Evolutionary conservation across 2,888 invertebrate genomes (phyloP).

Genomic region (Venustoraphidia nigricollis): DNA sequence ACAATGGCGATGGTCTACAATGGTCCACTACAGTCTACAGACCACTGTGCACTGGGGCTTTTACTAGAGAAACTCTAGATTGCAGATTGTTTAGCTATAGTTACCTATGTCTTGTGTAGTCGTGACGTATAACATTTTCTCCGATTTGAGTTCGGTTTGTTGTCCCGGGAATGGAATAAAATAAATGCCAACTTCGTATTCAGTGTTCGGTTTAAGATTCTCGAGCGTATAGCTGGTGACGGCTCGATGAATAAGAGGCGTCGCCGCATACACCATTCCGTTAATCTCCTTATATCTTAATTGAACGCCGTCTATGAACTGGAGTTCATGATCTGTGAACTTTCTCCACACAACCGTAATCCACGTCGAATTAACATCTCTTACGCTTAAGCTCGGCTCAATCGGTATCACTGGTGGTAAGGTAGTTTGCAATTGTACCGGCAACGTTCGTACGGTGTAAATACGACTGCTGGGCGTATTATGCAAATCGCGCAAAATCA

Average conservation of each 20-base stretch:
- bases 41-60: too few relatives aligned
- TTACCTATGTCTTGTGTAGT: slow-evolving; percentile 54
- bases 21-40: too few relatives aligned
- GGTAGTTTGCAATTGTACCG: slow-evolving; percentile 32
- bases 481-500: slow-evolving; percentile 59
- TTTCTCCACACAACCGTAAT: slow-evolving; percentile 69
- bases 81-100: slow-evolving; percentile 6
- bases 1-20: too few relatives aligned
- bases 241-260: slow-evolving; percentile 70
- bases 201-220: slow-evolving; percentile 59
- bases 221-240: slow-evolving; percentile 63
- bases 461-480: slow-evolving; percentile 65
- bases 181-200: slow-evolving; percentile 70
- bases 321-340: slow-evolving; percentile 62
- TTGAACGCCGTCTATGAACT: slow-evolving; percentile 78
- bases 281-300: slow-evolving; percentile 70
- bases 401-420: slow-evolving; percentile 45
- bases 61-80: too few relatives aligned
- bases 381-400: slow-evolving; percentile 56
- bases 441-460: slow-evolving; percentile 57
- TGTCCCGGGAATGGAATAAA: slow-evolving; percentile 72
- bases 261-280: slow-evolving; percentile 69
- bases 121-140: slow-evolving; percentile 49
- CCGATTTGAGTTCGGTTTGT: slow-evolving; percentile 60
- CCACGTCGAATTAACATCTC: slow-evolving; percentile 64